Percentiles rank a stretch among this genome's conserved stretches.
Evolutionary conservation across 2,888 invertebrate species (phyloP).

Genomic region (Netelia fuscicornis): DNA sequence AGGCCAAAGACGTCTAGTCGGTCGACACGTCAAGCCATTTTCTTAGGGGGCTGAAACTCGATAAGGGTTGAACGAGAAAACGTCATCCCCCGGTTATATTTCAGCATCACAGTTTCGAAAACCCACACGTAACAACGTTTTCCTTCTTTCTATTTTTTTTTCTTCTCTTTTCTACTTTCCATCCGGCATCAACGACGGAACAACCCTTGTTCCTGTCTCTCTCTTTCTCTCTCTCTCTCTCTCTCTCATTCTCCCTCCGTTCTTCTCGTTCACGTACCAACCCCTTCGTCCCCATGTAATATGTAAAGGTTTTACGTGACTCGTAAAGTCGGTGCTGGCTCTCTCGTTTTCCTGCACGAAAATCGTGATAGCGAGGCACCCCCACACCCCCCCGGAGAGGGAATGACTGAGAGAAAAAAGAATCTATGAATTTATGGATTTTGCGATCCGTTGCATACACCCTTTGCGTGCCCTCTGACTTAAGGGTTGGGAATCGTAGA

Average conservation of each 20-base stretch:
- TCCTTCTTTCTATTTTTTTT: conserved; percentile 23
- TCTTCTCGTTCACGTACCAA: conserved; percentile 71
- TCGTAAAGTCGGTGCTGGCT: conserved; percentile 65
- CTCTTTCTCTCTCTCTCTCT: conserved; percentile 35
- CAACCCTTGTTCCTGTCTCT: conserved; percentile 25
- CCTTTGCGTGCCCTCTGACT: neutral
- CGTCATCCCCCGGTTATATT: conserved; percentile 28
- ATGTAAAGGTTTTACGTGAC: conserved; percentile 75
- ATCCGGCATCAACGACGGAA: conserved; percentile 32
- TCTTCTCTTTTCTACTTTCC: conserved; percentile 16
- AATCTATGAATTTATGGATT: conserved; percentile 65
- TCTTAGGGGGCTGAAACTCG: conserved; percentile 13
- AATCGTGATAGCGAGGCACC: conserved; percentile 29
- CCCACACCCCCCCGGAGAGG: too few species aligned
- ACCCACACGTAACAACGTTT: neutral
- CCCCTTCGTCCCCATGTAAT: conserved; percentile 66
- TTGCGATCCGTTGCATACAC: conserved; percentile 24
- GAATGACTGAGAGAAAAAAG: conserved; percentile 32
- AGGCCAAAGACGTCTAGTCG: too few species aligned
- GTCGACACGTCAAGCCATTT: neutral
- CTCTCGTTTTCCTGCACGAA: conserved; percentile 45
- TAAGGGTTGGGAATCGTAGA: too few species aligned
- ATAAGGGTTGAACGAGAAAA: conserved; percentile 19
- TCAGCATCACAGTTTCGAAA: conserved; percentile 42
- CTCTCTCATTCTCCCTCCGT: conserved; percentile 50